A percentile compares a stretch with the other conserved stretches of the same genome.
These are phyloP conservation scores for Pollimyrus isidori DNA, from an alignment of 2,113 vertebrate species.

Conservation along the genomic window DNA sequence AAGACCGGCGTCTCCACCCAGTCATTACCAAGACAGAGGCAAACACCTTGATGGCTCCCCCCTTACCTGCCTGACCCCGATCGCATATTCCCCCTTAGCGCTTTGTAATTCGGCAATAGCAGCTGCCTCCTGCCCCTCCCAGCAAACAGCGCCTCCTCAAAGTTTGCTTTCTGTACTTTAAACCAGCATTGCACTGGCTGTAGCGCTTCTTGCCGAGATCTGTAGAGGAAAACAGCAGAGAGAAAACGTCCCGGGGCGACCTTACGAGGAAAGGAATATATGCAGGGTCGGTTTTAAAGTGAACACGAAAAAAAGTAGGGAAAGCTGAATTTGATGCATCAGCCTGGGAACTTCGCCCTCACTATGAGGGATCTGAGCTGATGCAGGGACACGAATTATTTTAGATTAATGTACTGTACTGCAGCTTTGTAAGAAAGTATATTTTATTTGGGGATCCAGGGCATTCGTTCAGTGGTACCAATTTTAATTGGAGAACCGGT, in stretches of 20 bases:
- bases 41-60: constrained; percentile 23
- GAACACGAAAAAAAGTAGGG: constrained; percentile 23
- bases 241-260: constrained; percentile 31
- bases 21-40: constrained; percentile 17
- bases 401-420: constrained; percentile 19
- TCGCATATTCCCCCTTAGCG: neutral
- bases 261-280: constrained; percentile 25
- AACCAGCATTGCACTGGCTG: constrained; percentile 32
- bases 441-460: constrained; percentile 23
- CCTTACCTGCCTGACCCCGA: neutral
- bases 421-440: constrained; percentile 33
- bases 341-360: constrained; percentile 39
- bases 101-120: constrained; percentile 19
- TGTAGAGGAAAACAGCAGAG: constrained; percentile 32
- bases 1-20: constrained; percentile 21
- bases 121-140: constrained; percentile 53
- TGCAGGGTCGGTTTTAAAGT: neutral
- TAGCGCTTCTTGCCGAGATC: constrained; percentile 33
- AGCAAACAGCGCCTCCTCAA: constrained; percentile 52
- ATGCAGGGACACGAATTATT: constrained; percentile 33
- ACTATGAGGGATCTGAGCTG: constrained; percentile 47
- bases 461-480: constrained; percentile 8
- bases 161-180: constrained; percentile 36
- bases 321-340: constrained; percentile 39
- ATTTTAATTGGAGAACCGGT: constrained; percentile 21